phyloP scores from a whole-genome alignment of 2,797 vertebrate species.

The Silurus lanzhouensis region DNA sequence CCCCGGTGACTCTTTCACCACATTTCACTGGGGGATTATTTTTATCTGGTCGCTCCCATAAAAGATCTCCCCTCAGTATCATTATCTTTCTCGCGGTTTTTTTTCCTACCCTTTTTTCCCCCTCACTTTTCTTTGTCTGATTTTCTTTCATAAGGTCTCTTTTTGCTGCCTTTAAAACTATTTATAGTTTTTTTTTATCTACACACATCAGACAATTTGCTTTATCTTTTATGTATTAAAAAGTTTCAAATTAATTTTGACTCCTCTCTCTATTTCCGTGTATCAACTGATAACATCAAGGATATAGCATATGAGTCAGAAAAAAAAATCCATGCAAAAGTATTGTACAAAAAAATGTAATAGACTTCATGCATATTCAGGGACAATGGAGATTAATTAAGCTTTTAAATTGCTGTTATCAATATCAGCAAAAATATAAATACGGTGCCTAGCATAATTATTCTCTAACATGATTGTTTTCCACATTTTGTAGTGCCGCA shows the following conservation, averaged over 20 bases:
- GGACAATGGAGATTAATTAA: constrained; percentile 83
- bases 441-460: not conserved
- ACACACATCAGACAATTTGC: constrained; percentile 6
- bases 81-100: constrained; percentile 34
- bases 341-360: constrained; percentile 42
- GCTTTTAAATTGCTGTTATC: constrained; percentile 80
- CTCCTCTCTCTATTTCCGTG: constrained; percentile 7
- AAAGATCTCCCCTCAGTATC: constrained; percentile 47
- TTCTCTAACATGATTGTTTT: not conserved
- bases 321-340: constrained; percentile 23
- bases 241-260: constrained; percentile 37
- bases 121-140: constrained; percentile 26
- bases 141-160: constrained; percentile 21
- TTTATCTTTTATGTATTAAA: constrained; percentile 41
- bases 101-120: not conserved
- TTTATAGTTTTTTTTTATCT: constrained; percentile 31
- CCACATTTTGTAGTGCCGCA: not conserved
- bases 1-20: constrained; percentile 40
- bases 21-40: constrained; percentile 55
- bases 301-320: constrained; percentile 4
- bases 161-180: constrained; percentile 28
- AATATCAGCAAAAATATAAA: constrained; percentile 46
- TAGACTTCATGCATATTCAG: constrained; percentile 74
- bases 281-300: constrained; percentile 38
- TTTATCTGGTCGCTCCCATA: constrained; percentile 51